Evolutionary conservation across 2,113 vertebrate species (phyloP), one percentile per base, ranked within the genome.

Genomic region (Menidia beryllina): DNA sequence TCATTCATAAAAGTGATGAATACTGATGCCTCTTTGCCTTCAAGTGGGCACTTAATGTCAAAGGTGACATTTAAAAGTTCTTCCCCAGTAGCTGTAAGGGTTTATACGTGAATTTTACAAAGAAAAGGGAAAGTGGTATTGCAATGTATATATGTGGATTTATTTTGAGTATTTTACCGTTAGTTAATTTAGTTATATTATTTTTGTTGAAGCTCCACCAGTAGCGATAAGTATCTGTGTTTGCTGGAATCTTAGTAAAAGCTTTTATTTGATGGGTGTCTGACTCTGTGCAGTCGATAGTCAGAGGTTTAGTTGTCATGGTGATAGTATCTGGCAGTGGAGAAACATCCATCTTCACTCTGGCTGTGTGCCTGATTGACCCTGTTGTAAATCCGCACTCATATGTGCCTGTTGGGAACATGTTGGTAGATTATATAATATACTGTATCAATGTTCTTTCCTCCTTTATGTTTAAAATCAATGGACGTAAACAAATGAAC

Each of bases 261-360:
- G 85, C 38, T 0, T 0, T 24, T 4, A 61, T 15, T 4, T 0
- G 0, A 7, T 4, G 5, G 0, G 1, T 0, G 0, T 0, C 6
- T 2, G 0, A 8, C 0, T 1, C 1, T 0, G 66, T 6, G 27
- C 93, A 94, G 15, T 90, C 85, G 1, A 2, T 55, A 5, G 73
- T 64, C 0, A 79, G 68, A 38, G 91, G 92, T 0, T 4, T 0
- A 0, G 13, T 67, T 0, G 0, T 25, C 52, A 92, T 2, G 7
- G 12, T 30, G 56, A 93, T 84, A 0, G 0, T 1, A 17, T 92
- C 91, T 14, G 92, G 93, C 12, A 92, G 80, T 2, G 86, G 69
- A 0, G 86, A 83, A 21, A 93, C 87, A 0, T 1, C 1, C 25
- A 94, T 1, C 0, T 6, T 0, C 36, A 64, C 2, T 10, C 7